Conservation (phyloP, 64 coral and sea anemone genomes). For the Platygyra sinensis region DNA sequence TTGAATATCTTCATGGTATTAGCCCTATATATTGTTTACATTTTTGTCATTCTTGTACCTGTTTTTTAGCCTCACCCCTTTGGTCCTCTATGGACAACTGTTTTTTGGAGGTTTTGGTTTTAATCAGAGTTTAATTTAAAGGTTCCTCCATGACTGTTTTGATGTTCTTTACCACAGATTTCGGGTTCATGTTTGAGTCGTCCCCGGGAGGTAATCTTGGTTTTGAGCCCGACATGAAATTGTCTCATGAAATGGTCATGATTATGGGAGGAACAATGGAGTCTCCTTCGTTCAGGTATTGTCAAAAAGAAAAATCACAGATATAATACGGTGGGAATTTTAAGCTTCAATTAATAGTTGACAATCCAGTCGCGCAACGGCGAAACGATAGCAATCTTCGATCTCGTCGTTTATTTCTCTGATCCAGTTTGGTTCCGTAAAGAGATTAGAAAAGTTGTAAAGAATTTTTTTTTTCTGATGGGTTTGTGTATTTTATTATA, state of each 20-base stretch:
- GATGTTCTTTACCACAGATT: slow-evolving; percentile 62
- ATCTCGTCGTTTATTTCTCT: too few relatives aligned
- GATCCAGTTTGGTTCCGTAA: too few relatives aligned
- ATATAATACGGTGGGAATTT: neutral
- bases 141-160: neutral
- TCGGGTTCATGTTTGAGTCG: slow-evolving; percentile 99
- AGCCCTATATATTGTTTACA: too few relatives aligned
- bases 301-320: neutral
- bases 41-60: too few relatives aligned
- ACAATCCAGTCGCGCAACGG: too few relatives aligned
- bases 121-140: neutral
- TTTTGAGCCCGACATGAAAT: slow-evolving; percentile 99
- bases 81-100: too few relatives aligned
- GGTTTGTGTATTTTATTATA: slow-evolving; percentile 28
- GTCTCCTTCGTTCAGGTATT: slow-evolving; percentile 93
- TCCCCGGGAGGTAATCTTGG: slow-evolving; percentile 97
- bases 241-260: slow-evolving; percentile 99
- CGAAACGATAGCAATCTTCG: too few relatives aligned
- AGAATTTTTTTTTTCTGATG: neutral
- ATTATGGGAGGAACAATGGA: slow-evolving; percentile 99
- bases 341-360: neutral
- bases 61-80: neutral
- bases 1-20: too few relatives aligned
- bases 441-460: neutral
- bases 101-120: neutral